Evolutionary conservation across 2,888 invertebrate species (phyloP), one percentile per base, ranked within the genome.

Genomic region (Drosophila rubida): DNA sequence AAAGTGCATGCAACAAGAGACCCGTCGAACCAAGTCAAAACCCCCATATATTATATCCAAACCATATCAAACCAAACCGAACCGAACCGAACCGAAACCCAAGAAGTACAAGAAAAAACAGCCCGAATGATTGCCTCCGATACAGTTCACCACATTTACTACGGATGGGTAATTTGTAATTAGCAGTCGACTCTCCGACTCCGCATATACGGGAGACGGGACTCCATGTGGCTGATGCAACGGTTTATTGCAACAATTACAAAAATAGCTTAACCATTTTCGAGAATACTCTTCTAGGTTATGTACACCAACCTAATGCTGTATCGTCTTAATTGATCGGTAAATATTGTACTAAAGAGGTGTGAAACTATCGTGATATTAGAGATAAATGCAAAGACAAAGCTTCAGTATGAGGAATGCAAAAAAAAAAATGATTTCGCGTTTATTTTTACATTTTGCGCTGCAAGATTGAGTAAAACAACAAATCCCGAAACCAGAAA

Each of bases 1-100:
- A 58, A 81, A 81, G 71, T 75, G 74, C 78, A 88, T 86, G 88
- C 87, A 86, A 86, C 88, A 77, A 80, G 80, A 83, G 77, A 86
- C 72, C 61, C 83, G 83, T 81, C 75, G 82, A 86, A 86, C 84
- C 86, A 67, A 75, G 41, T 67, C 54, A 32, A 23, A 32, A n/a
- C 32, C 32, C 32, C 32, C 32, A 32, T 32, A 32, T n/a, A 27
- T 27, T 27, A 27, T 27, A 27, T 13, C 39, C 35, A 53, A 61
- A 51, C 50, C 54, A 46, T 54, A 60, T 37, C 44, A 63, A 48
- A 55, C 55, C 39, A 42, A 49, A 39, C 51, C 63, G 19, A 19
- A 19, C 19, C 63, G 19, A 19, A 19, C 19, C 19, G 19, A 49
- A 51, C 9, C 30, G 19, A 19, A 46, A 46, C 11, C 14, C 25